Base-by-base conservation (phyloP, 92 coral and sea anemone species). In the Porites divaricata region DNA sequence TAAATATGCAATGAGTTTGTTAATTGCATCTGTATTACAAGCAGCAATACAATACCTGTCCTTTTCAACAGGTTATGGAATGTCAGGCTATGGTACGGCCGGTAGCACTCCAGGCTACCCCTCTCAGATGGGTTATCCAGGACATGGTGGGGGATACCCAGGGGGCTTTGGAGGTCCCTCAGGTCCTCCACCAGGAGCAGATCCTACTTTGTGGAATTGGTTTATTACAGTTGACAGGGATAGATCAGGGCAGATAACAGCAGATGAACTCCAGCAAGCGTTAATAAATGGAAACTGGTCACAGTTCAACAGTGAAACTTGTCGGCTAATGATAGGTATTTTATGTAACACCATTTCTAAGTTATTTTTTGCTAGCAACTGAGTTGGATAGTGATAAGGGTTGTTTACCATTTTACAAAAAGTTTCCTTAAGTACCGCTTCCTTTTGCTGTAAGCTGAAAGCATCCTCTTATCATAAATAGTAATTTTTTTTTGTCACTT, bases 131-230 rank as follows among this genome's bases (percentile, higher is more conserved):
- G 80, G 87, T 11, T 83, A 83, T 73, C 80, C 72, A 22, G 28
- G 79, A 2, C 49, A 68, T 54, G 78, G 88, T 51, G 82, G 88
- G 86, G 96, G 96, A 14, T 91, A 91, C 69, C 95, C 97, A 23
- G 96, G 96, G 49, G 91, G 94, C 26, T 93, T 86, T 89, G 95
- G 97, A 49, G 86, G 77, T 71, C 85, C 84, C 8, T 74, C 65
- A 19, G 90, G 71, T 1, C 92, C 95, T 51, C 98, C 99, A 21
- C 98, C 98, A 20, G 97, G 98, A 8, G 91, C 97, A 51, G 98
- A 96, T 61, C 97, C 95, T 26, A 85, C 98, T 45, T 75, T 96
- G 77, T 96, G 99, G 99, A 95, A 89, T 85, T 96, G 99, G 99
- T 96, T 96, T 72, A 51, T 96, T 1, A 91, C 99, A 22, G 98